phyloP scores from a whole-genome alignment of 2,888 invertebrate species.

The Abscondita cerata region DNA sequence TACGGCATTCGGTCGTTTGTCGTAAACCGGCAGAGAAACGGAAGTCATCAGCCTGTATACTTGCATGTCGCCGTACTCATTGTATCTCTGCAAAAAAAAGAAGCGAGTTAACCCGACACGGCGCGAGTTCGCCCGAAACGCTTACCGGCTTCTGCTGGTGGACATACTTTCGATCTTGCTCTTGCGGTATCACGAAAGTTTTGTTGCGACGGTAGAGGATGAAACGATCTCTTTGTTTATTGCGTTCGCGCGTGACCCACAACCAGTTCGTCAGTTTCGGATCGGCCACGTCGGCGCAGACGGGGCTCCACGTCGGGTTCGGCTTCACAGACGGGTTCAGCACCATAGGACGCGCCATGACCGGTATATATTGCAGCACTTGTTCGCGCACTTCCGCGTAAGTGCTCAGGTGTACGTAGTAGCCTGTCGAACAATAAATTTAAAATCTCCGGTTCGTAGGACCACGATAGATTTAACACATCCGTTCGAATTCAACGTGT shows the following conservation, averaged over 20 bases:
- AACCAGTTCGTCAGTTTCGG: slow-evolving; percentile 90
- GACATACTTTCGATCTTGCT: slow-evolving; percentile 68
- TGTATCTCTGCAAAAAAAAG: slow-evolving; percentile 61
- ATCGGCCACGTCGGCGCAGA: slow-evolving; percentile 92
- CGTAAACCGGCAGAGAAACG: slow-evolving; percentile 92
- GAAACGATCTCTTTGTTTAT: slow-evolving; percentile 79
- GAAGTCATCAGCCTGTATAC: slow-evolving; percentile 88
- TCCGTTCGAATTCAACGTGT: no score
- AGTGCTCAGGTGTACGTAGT: slow-evolving; percentile 95
- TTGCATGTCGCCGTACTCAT: slow-evolving; percentile 68
- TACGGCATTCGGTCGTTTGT: slow-evolving; percentile 85
- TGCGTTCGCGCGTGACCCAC: slow-evolving; percentile 85
- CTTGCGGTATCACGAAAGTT: slow-evolving; percentile 66
- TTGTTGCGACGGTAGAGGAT: slow-evolving; percentile 70
- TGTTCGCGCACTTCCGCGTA: slow-evolving; percentile 97
- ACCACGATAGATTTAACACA: no score
- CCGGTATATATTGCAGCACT: slow-evolving; percentile 93
- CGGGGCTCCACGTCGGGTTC: slow-evolving; percentile 92
- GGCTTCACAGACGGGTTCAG: slow-evolving; percentile 83
- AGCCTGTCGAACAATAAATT: no score
- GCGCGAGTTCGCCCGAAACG: slow-evolving; percentile 18
- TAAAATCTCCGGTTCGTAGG: no score
- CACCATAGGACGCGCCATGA: slow-evolving; percentile 95
- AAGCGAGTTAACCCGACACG: neutral
- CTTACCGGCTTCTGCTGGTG: slow-evolving; percentile 61